Base-by-base conservation (phyloP, 35 echinoderm and acorn worm species). In the Lytechinus pictus region DNA sequence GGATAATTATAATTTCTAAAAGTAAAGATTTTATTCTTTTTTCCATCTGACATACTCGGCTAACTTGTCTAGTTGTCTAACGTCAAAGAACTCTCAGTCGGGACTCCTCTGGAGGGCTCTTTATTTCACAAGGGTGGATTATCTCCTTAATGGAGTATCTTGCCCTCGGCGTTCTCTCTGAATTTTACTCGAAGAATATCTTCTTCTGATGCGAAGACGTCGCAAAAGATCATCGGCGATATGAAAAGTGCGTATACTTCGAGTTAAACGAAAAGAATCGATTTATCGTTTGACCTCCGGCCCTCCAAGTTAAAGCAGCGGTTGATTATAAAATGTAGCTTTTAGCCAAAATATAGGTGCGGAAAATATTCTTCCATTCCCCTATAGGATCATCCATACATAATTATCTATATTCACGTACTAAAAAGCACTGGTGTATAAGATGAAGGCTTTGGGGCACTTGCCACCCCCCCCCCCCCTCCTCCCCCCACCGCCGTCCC, bases 191-290 rank as follows among this genome's bases (percentile, higher is more conserved):
- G 16, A 79, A 24, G 66, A 24, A 79, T 79, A 79, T 79, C 66
- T 79, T 24, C 19, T n/a, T 79, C 66, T 79, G 66, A 79, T 16
- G 66, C 19, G n/a, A 24, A 24, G 19, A 7, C 8, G 66, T 79
- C 66, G 66, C 66, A 24, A 79, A 79, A 79, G 66, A 79, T 79
- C 66, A 79, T 79, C 12, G 66, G 16, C 66, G 66, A 79, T 79
- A 79, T 79, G 66, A 79, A 79, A 79, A 79, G 66, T 79, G 66
- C 66, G 66, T 24, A 79, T 79, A 79, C 66, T 79, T 79, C 66
- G 66, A 24, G 66, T 79, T 79, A 79, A 79, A 79, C 66, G 66
- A 79, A 79, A 79, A 1, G 66, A 79, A 79, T 79, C 66, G 66
- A 79, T 79, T 24, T 79, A 79, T 79, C 66, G 33, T 79, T 24